phyloP scores from a whole-genome alignment of 2,113 vertebrate species.

The Nipponia nippon region DNA sequence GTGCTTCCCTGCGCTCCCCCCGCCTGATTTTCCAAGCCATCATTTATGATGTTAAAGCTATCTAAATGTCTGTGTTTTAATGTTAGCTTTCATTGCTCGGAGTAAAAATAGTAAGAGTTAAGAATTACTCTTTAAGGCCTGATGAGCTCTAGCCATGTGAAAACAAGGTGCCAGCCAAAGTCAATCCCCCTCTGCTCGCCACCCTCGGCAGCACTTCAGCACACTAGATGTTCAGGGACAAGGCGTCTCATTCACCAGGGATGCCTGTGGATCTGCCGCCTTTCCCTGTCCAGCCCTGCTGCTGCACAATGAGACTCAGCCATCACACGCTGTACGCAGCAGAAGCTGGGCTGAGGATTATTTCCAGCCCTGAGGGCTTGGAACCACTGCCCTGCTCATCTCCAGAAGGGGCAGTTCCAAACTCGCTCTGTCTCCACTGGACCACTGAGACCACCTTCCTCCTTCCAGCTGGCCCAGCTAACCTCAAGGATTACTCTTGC shows the following conservation, averaged over 20 bases:
- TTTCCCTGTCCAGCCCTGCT: not conserved
- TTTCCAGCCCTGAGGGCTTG: not conserved
- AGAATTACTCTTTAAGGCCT: not conserved
- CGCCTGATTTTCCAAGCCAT: not conserved
- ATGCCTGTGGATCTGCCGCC: not conserved
- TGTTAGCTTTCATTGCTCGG: not conserved
- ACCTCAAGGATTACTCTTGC: not conserved
- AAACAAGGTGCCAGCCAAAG: not conserved
- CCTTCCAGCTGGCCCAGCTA: not conserved
- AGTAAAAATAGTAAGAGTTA: not conserved
- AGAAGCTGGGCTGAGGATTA: not conserved
- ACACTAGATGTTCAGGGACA: fast-evolving
- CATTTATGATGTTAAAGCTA: too few relatives aligned
- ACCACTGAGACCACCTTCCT: not conserved
- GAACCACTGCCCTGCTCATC: not conserved
- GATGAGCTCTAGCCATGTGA: not conserved
- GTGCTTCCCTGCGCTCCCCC: not conserved
- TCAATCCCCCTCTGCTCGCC: fast-evolving
- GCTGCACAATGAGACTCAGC: fast-evolving
- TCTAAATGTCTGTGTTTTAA: not conserved
- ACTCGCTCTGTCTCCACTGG: not conserved
- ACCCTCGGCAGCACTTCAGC: not conserved
- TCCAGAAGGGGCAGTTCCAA: not conserved
- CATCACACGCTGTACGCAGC: fast-evolving
- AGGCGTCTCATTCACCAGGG: not conserved